phyloP scores from a whole-genome alignment of 1,140 invertebrate genomes.

The Panagrolaimus sp. region DNA sequence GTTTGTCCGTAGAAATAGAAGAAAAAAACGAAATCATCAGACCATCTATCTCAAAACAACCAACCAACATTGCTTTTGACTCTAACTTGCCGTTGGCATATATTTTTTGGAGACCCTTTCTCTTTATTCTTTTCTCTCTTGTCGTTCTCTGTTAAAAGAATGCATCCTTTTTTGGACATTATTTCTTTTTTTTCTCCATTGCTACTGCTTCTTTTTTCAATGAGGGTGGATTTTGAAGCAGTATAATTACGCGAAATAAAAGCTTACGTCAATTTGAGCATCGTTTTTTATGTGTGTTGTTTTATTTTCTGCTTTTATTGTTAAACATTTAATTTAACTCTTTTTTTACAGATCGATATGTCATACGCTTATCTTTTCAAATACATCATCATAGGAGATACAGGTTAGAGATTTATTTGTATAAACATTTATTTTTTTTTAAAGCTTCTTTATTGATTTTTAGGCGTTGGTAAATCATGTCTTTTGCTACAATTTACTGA shows the following conservation, averaged over 20 bases:
- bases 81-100: no score
- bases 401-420: not conserved
- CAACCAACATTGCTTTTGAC: no score
- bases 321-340: not conserved
- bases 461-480: slow-evolving; percentile 97
- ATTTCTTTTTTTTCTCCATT: no score
- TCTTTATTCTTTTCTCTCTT: no score
- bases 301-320: slow-evolving; percentile 1
- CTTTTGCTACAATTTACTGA: slow-evolving; percentile 97
- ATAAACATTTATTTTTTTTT: not conserved
- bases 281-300: not conserved
- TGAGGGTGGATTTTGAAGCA: no score
- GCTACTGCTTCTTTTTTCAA: no score
- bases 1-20: no score
- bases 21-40: no score
- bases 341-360: slow-evolving; percentile 67
- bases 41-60: no score
- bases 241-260: not conserved
- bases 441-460: slow-evolving; percentile 59
- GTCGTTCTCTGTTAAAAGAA: not conserved
- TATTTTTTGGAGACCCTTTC: no score
- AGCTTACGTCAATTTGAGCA: not conserved
- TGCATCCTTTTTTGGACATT: not conserved
- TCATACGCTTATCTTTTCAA: slow-evolving; percentile 99
- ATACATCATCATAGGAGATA: slow-evolving; percentile 98